phyloP scores from a whole-genome alignment of 2,888 invertebrate species.

The Drosophila subquinaria region DNA sequence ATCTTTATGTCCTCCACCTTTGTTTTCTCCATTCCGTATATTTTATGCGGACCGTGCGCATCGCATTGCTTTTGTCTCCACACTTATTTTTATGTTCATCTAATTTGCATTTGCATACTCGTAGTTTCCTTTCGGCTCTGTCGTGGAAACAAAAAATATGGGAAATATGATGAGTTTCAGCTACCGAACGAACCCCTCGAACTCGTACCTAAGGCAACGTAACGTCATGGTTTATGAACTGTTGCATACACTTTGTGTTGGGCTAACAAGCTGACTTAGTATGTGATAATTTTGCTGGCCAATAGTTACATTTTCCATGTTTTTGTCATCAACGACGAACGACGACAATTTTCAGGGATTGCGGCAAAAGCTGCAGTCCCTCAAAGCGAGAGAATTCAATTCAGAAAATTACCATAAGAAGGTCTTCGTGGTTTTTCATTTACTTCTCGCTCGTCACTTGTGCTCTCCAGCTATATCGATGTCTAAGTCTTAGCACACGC shows the following conservation, averaged over 20 bases:
- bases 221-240: slow-evolving; percentile 71
- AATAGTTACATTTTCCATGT: slow-evolving; percentile 74
- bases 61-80: slow-evolving; percentile 52
- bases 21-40: slow-evolving; percentile 3
- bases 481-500: slow-evolving; percentile 75
- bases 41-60: slow-evolving; percentile 33
- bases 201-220: slow-evolving; percentile 26
- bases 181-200: background rate
- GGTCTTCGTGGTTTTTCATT: slow-evolving; percentile 26
- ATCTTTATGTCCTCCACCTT: slow-evolving; percentile 10
- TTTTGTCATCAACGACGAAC: slow-evolving; percentile 55
- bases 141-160: slow-evolving; percentile 18
- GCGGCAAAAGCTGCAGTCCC: slow-evolving; percentile 59
- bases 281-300: slow-evolving; percentile 77
- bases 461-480: slow-evolving; percentile 8
- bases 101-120: slow-evolving; percentile 76
- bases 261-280: slow-evolving; percentile 79
- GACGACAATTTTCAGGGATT: slow-evolving; percentile 37
- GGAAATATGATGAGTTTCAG: slow-evolving; percentile 70
- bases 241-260: slow-evolving; percentile 70
- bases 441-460: background rate
- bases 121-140: slow-evolving; percentile 47
- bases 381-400: slow-evolving; percentile 35
- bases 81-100: slow-evolving; percentile 59
- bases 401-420: slow-evolving; percentile 67